Percentiles rank a stretch among this genome's conserved stretches.
These are phyloP conservation scores for Taxidea taxus DNA, from an alignment of 2,113 vertebrate species.

Conservation along the genomic window DNA sequence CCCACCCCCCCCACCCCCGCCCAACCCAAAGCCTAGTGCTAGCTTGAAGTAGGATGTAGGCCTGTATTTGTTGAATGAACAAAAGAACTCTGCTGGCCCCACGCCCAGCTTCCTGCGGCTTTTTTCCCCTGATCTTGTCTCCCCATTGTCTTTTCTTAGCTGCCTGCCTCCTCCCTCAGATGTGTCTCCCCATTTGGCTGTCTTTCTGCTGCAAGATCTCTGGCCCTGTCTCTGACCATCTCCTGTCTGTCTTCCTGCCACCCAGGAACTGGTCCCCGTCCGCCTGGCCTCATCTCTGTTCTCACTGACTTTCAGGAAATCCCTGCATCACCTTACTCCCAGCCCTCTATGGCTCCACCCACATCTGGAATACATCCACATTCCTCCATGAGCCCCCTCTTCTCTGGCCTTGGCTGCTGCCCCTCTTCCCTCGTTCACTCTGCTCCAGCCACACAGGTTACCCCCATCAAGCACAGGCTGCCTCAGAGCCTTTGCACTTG, in stretches of 20 bases:
- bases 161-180: not conserved
- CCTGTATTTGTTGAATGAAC: not conserved
- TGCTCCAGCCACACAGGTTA: not conserved
- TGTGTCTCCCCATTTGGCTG: not conserved
- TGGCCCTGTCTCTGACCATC: not conserved
- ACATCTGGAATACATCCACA: not conserved
- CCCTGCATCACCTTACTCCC: not conserved
- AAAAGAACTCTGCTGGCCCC: not conserved
- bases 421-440: not conserved
- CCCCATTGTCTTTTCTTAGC: not conserved
- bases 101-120: not conserved
- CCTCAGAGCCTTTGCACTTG: not conserved
- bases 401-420: not conserved
- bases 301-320: not conserved
- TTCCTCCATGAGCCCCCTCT: not conserved
- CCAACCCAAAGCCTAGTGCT: not conserved
- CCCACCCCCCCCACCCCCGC: accelerated
- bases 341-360: not conserved
- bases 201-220: not conserved
- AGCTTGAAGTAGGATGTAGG: not conserved
- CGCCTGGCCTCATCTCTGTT: not conserved
- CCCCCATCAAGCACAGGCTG: not conserved
- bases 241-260: not conserved
- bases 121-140: not conserved
- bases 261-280: not conserved